Base-by-base conservation (phyloP, 2,888 invertebrate species). In the Lasioglossum marginatum region DNA sequence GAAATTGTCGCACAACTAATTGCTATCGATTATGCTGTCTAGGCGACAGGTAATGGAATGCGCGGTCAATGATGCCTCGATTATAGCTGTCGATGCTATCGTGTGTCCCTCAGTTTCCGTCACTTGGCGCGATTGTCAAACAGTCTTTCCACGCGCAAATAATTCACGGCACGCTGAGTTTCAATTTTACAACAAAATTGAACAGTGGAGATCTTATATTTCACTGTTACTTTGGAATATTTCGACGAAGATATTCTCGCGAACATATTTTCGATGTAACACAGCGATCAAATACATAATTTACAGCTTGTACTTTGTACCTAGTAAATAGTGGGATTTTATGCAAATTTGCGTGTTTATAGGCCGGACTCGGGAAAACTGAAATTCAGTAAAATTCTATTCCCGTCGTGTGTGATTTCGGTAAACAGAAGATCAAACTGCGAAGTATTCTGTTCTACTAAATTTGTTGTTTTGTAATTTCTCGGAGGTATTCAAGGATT, bases 41-140 rank as follows among this genome's bases (percentile, higher is more conserved):
- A 40, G n/a, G 31, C 57, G 68, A 57, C 57, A 75, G 52, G 52
- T 34, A 63, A 48, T 23, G 60, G n/a, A 63, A 60, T 60, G 71
- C 43, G 63, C 74, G 84, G 71, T 81, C 70, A 82, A 78, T 82
- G 66, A 78, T 63, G 75, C 75, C 40, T 75, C 72, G 71, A 85
- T 82, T 85, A 82, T 76, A 82, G 78, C 78, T 75, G 78, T 85
- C 78, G 75, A 66, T 63, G 60, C 63, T 73, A 68, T 60, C 75
- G 43, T 45, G 60, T n/a, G 66, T 83, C 75, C 66, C 78, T 57
- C 66, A 19, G 48, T 77, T 77, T 45, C 76, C 78, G 45, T 75
- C 40, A 79, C 66, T 84, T 81, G 82, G 84, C 78, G 57, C 34
- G 75, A 75, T 71, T 85, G 84, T 75, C 82, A 82, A 79, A 52